These are phyloP conservation scores for Euzophera pinguis DNA, from an alignment of 2,888 invertebrate species.

Conservation along the genomic window DNA sequence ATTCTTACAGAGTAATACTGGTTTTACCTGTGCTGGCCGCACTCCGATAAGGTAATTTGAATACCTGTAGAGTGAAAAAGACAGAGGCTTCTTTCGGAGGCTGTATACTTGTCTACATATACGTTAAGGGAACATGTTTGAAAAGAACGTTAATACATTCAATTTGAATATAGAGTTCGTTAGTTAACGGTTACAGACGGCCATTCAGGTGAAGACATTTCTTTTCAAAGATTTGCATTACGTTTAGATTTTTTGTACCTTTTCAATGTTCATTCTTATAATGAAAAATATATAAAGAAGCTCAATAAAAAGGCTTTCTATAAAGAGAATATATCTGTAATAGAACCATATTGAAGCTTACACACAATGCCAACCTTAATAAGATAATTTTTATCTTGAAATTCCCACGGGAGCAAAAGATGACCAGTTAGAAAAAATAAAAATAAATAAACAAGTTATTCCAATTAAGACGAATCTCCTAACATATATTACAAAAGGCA, in stretches of 20 bases:
- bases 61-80: constrained; percentile 75
- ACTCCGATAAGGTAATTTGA: constrained; percentile 74
- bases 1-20: constrained; percentile 59
- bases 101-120: constrained; percentile 41
- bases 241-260: not conserved
- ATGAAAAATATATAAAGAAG: no score
- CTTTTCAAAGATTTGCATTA: constrained; percentile 6
- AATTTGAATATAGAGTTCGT: constrained; percentile 63
- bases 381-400: no score
- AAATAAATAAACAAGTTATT: no score
- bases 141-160: constrained; percentile 63
- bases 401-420: no score
- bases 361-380: no score
- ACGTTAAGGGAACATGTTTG: constrained; percentile 29
- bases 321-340: no score
- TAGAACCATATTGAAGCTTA: no score
- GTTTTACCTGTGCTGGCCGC: constrained; percentile 70
- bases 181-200: constrained; percentile 56
- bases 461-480: no score
- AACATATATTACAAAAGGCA: no score
- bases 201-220: constrained; percentile 15
- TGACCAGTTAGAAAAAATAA: no score
- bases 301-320: no score
- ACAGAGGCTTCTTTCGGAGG: constrained; percentile 55
- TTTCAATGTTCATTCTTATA: not conserved